phyloP scores from a whole-genome alignment of 2,888 invertebrate genomes.

The Sepioteuthis lessoniana region DNA sequence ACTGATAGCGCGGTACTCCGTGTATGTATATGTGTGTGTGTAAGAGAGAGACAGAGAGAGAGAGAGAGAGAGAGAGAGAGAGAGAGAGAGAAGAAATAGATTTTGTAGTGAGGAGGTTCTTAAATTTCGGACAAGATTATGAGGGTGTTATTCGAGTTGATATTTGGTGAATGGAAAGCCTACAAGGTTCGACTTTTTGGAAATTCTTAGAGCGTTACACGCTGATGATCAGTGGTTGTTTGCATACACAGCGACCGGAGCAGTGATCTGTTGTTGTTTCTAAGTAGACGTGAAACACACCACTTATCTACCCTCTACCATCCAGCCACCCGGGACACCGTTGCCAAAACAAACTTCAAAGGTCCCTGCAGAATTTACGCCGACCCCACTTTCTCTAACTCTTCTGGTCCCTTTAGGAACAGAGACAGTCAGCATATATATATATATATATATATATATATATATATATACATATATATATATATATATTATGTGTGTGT shows the following conservation, averaged over 20 bases:
- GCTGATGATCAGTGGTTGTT: not conserved
- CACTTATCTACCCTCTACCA: not conserved
- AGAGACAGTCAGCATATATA: too few species aligned
- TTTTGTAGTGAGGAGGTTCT: too few species aligned
- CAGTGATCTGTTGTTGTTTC: conserved; percentile 2
- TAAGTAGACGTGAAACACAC: not conserved
- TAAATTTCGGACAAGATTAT: too few species aligned
- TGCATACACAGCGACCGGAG: not conserved
- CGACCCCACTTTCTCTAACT: not conserved
- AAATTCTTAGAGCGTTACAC: not conserved
- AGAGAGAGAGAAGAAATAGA: not conserved
- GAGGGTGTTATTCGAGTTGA: too few species aligned
- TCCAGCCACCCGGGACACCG: not conserved
- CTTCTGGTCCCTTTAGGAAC: too few species aligned
- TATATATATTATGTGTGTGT: too few species aligned
- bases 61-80: not conserved
- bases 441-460: too few species aligned
- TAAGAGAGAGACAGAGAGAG: not conserved
- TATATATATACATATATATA: too few species aligned
- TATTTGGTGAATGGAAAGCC: not conserved
- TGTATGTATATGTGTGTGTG: not conserved
- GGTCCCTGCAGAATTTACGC: not conserved
- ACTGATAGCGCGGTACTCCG: too few species aligned
- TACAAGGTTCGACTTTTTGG: not conserved
- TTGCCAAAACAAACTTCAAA: not conserved